Base-by-base conservation (phyloP, 2,113 vertebrate genomes). In the Mirounga angustirostris region DNA sequence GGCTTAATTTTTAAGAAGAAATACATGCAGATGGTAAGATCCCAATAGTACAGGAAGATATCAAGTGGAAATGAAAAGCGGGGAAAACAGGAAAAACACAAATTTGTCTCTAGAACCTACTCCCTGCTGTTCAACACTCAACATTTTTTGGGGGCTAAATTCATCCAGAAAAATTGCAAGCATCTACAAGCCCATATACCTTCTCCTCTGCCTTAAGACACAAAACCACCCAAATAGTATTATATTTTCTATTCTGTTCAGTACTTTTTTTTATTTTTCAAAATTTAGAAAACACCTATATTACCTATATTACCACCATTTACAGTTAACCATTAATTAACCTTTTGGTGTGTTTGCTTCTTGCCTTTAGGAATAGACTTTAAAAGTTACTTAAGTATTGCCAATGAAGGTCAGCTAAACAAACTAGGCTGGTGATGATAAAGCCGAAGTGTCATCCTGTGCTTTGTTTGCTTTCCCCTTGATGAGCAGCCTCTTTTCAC, bases 281-380 rank as follows among this genome's bases (percentile, higher is more conserved):
- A 95, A 40, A 74, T 67, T 67, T 86, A n/a, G 81, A 80, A 80
- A 80, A 56, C 54, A 14, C 30, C 28, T 63, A 13, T 63, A 63
- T 61, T 69, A 58, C 26, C 36, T 15, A 0, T n/a, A 13, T 50
- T 24, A 56, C n/a, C 61, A 46, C 30, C 33, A 50, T 59, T 78
- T 92, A 46, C 33, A 82, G 46, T n/a, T 56, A 85, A 52, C 36
- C 63, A 79, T 15, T 56, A 36, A 76, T 80, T 79, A 58, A 83
- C 52, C 7, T 92, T 91, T 79, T 10, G n/a, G 21, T 61, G 40
- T 88, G 22, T 71, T 63, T 46, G 43, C 40, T 56, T 50, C 67
- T 74, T 95, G 28, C 40, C 61, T 92, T 78, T 83, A n/a, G 79
- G 58, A 85, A 52, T 63, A 26, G 85, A 63, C 59, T 73, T 78